phyloP scores from a whole-genome alignment of 2,797 vertebrate genomes.

The Columba guinea region DNA sequence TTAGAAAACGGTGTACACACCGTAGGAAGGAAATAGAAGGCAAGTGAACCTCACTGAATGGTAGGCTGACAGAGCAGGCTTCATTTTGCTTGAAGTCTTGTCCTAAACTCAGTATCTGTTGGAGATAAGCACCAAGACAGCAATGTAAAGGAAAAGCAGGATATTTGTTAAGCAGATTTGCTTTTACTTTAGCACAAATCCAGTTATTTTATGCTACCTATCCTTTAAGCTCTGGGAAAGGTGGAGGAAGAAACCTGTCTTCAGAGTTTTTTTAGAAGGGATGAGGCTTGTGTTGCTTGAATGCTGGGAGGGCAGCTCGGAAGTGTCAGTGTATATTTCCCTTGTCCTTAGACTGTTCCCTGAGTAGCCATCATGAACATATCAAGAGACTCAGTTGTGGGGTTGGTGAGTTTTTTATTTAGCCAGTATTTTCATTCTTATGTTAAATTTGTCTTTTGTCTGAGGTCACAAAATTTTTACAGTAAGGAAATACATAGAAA shows the following conservation, averaged over 20 bases:
- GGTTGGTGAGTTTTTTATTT: neutral
- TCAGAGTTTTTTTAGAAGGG: neutral
- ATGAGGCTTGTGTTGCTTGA: neutral
- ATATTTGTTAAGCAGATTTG: neutral
- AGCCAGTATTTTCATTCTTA: neutral
- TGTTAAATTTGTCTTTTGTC: neutral
- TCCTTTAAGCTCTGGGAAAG: neutral
- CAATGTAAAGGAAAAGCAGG: neutral
- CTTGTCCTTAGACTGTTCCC: neutral
- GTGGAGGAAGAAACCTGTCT: neutral
- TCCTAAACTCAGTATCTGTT: neutral
- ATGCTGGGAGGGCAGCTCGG: neutral
- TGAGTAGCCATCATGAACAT: accelerated
- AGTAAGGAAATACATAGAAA: neutral
- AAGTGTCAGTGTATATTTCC: neutral
- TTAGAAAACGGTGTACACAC: accelerated
- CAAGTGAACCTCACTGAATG: neutral
- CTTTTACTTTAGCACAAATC: neutral
- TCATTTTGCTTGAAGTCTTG: neutral
- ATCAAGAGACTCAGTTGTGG: neutral
- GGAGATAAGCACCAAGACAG: neutral
- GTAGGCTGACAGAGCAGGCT: neutral
- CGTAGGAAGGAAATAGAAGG: neutral
- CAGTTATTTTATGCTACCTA: neutral
- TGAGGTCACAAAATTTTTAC: neutral